Base-by-base conservation (phyloP, 1,140 invertebrate species). In the Danaus melanippus region DNA sequence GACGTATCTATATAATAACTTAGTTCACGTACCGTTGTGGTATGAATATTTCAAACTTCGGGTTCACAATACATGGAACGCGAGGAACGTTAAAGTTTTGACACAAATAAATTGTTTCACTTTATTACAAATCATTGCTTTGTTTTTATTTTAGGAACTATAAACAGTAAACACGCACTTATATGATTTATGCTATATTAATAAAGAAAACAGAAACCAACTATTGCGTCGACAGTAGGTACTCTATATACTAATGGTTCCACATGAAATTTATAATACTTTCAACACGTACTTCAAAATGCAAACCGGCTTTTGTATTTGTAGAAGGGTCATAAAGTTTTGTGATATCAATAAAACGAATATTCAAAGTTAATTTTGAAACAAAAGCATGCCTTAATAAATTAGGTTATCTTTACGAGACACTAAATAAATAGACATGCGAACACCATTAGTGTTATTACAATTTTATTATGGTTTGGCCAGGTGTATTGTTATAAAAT, bases 401-500 rank as follows among this genome's bases (percentile, higher is more conserved):
- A 79, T 83, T 72, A 75, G 57, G 42, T 15, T 48, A 59, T 56
- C 56, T 81, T 83, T 83, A 83, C 69, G 74, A 76, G 73, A 72
- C 46, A 60, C 64, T 69, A 72, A 71, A 76, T 76, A 84, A 77
- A 82, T 77, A 72, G 71, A 82, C 80, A 84, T 74, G 76, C 67
- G 66, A 84, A 79, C 60, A 69, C 76, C 74, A 79, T 84, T 84
- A 84, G 72, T 69, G 71, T 72, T 84, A 81, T 84, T 81, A 79
- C 68, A 67, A 53, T 80, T 79, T 79, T 80, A 79, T 73, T 64
- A 65, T 56, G 53, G 50, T 42, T 66, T 62, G 69, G 63, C 21
- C 47, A 43, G 48, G 48, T 39, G 48, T 32, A 32, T 32, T 32
- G 21, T 32, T 32, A 32, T 32, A 32, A 32, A 32, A 32, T 32